These are phyloP conservation scores for Scomber colias DNA, from an alignment of 2,113 vertebrate genomes.

Conservation along the genomic window DNA sequence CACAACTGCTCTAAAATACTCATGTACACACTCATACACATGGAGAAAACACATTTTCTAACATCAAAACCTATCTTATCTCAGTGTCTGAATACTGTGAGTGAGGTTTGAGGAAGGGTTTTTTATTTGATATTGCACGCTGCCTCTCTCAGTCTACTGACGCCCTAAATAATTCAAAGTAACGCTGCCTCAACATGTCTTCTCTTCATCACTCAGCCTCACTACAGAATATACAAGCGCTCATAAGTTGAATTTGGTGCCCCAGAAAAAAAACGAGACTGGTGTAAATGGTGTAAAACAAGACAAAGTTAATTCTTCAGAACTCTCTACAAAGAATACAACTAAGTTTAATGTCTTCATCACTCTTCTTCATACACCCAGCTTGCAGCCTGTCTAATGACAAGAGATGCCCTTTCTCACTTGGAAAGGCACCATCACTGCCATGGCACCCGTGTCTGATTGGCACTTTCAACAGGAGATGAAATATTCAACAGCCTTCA, in stretches of 20 bases:
- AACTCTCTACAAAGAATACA: not conserved
- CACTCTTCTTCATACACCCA: not conserved
- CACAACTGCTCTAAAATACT: not conserved
- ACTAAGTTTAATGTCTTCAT: not conserved
- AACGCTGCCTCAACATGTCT: constrained; percentile 48
- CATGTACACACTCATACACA: not conserved
- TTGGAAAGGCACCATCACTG: constrained; percentile 30
- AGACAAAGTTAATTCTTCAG: not conserved
- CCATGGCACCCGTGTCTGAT: constrained; percentile 1
- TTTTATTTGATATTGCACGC: constrained; percentile 5
- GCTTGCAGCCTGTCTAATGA: constrained; percentile 17
- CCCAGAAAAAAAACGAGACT: not conserved
- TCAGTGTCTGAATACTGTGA: not conserved
- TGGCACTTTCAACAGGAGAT: constrained; percentile 41
- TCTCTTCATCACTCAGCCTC: constrained; percentile 27
- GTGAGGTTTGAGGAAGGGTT: constrained; percentile 3
- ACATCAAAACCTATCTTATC: not conserved
- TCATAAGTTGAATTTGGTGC: constrained; percentile 9
- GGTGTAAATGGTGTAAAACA: not conserved
- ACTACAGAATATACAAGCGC: constrained; percentile 11
- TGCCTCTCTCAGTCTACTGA: constrained; percentile 1
- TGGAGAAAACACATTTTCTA: not conserved
- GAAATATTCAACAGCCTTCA: constrained; percentile 54
- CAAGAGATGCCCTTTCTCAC: constrained; percentile 17
- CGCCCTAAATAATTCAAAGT: constrained; percentile 49